Evolutionary conservation across 2,888 invertebrate species (phyloP).

Genomic region (Stenodera caucasica): DNA sequence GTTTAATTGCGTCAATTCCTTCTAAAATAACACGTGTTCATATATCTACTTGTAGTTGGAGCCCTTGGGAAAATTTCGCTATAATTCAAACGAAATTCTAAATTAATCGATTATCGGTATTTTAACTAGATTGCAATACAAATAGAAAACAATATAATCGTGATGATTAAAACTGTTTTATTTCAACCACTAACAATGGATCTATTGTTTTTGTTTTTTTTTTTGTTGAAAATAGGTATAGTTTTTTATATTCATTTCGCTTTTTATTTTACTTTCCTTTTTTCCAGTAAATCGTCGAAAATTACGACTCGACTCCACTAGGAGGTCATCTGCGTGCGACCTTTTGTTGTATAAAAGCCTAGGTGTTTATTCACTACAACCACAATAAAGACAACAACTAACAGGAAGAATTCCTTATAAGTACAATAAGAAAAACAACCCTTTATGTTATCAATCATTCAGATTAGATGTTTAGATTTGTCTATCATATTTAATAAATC

Average conservation of each 20-base stretch:
- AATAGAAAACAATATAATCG: conserved; percentile 2
- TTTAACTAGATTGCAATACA: conserved; percentile 1
- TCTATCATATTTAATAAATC: conserved; percentile 25
- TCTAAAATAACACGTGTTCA: conserved; percentile 40
- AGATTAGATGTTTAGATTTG: neutral
- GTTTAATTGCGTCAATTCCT: conserved; percentile 51
- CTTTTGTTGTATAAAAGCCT: neutral
- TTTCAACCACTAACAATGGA: neutral
- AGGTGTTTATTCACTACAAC: conserved; percentile 1
- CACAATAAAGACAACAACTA: neutral
- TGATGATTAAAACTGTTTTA: neutral
- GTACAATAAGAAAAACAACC: neutral
- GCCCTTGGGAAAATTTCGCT: neutral
- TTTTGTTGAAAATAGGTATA: too few relatives aligned
- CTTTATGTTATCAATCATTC: conserved; percentile 3
- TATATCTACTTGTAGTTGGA: neutral
- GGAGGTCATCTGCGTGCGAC: neutral
- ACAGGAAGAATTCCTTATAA: neutral
- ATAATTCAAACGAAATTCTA: too few relatives aligned
- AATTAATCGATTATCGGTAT: neutral
- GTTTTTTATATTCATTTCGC: neutral
- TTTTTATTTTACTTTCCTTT: neutral
- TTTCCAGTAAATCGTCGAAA: neutral
- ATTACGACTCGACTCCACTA: neutral
- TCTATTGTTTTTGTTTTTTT: neutral